phyloP scores from a whole-genome alignment of 2,113 vertebrate species.

The Antigone vipio region DNA sequence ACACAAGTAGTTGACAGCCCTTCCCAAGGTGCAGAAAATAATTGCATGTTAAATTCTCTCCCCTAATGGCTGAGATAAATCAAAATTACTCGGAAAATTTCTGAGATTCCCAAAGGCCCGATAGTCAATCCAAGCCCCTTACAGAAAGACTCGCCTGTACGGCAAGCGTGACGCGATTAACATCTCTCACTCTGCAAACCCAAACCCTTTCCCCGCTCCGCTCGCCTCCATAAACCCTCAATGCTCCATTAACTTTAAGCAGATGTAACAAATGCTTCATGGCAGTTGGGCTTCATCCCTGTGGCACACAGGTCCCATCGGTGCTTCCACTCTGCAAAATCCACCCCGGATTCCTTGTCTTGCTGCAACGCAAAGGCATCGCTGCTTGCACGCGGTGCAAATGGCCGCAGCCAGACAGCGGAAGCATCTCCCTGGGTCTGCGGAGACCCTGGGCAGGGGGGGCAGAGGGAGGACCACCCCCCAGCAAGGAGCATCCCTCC shows the following conservation, averaged over 20 bases:
- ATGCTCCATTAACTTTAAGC: not conserved
- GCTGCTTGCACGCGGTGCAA: fast-evolving
- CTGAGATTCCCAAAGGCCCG: not conserved
- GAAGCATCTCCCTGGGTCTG: fast-evolving
- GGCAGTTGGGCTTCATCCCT: not conserved
- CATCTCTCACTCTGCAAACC: not conserved
- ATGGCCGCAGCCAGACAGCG: fast-evolving
- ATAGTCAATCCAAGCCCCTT: not conserved
- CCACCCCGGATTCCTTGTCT: not conserved
- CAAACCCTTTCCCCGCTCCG: not conserved
- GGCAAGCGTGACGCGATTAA: not conserved
- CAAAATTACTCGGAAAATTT: not conserved
- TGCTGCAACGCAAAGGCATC: not conserved
- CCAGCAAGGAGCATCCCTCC: not conserved
- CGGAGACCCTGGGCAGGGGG: not conserved
- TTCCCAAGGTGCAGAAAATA: not conserved
- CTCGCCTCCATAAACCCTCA: not conserved
- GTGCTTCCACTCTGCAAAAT: not conserved
- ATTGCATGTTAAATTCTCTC: not conserved
- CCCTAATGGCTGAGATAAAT: not conserved
- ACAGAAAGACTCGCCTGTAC: not conserved
- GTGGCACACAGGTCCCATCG: not conserved
- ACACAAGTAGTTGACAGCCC: not conserved
- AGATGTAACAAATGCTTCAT: not conserved
- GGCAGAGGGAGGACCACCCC: too few relatives aligned